Percentiles rank a stretch among this genome's conserved stretches.
These are phyloP conservation scores for Caenorhabditis sp. DNA, from an alignment of 2,888 invertebrate genomes.

Conservation along the genomic window DNA sequence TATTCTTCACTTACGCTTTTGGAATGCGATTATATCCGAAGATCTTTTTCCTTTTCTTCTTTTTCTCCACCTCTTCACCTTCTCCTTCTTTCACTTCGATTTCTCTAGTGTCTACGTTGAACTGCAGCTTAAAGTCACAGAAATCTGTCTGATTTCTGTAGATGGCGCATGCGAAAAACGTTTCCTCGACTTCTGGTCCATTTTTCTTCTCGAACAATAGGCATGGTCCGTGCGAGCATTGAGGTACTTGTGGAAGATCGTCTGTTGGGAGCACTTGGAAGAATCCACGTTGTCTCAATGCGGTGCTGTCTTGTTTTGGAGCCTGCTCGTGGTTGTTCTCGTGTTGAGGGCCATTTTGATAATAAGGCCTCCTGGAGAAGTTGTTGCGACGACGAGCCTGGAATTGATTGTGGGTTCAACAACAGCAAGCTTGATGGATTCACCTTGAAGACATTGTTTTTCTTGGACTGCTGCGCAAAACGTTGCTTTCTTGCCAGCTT, in stretches of 20 bases:
- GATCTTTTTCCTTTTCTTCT: constrained; percentile 54
- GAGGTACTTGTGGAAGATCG: constrained; percentile 63
- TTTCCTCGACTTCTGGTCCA: constrained; percentile 52
- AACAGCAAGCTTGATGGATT: too few species aligned
- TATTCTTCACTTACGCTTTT: constrained; percentile 58
- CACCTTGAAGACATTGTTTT: constrained; percentile 71
- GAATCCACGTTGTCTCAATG: constrained; percentile 65
- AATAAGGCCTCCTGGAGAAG: constrained; percentile 11
- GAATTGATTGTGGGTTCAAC: too few species aligned
- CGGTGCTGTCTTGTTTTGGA: constrained; percentile 33
- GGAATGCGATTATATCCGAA: constrained; percentile 67
- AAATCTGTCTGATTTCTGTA: constrained; percentile 66
- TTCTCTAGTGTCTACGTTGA: constrained; percentile 47
- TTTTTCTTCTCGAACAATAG: constrained; percentile 75
- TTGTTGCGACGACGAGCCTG: constrained; percentile 55
- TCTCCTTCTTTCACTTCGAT: constrained; percentile 46
- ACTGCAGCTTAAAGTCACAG: constrained; percentile 52
- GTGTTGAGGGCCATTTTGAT: constrained; percentile 3
- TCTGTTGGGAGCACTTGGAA: constrained; percentile 67
- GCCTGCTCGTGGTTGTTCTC: constrained; percentile 6
- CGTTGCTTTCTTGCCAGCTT: constrained; percentile 66
- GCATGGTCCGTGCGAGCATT: constrained; percentile 79
- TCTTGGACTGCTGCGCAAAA: constrained; percentile 66
- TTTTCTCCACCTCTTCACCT: constrained; percentile 26
- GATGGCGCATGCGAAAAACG: constrained; percentile 78